A percentile compares a stretch with the other conserved stretches of the same genome.
Evolutionary conservation across 2,113 vertebrate genomes (phyloP).

Genomic region (Anoplopoma fimbria): DNA sequence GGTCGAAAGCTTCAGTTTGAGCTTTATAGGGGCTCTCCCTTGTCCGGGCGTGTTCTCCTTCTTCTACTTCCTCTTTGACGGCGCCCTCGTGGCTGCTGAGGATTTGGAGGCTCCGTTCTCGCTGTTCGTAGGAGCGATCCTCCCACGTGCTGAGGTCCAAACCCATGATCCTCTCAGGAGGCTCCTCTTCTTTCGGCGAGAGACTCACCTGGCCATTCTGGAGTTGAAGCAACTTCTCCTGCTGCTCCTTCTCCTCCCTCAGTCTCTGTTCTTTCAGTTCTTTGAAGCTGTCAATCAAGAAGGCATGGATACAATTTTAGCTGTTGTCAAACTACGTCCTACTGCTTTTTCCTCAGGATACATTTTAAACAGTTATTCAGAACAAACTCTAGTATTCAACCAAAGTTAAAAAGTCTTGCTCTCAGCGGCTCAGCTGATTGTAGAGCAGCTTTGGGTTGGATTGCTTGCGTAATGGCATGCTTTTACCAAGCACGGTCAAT

Average conservation of each 20-base stretch:
- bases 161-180: conserved; percentile 80
- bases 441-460: conserved; percentile 67
- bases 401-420: conserved; percentile 14
- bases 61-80: conserved; percentile 45
- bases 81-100: conserved; percentile 72
- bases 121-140: conserved; percentile 84
- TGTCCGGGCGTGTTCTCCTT: background rate
- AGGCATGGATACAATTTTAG: background rate
- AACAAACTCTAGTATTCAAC: conserved; percentile 7
- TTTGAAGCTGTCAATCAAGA: conserved; percentile 83
- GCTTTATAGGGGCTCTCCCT: conserved; percentile 10
- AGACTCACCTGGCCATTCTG: conserved; percentile 81
- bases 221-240: conserved; percentile 71
- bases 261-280: conserved; percentile 84
- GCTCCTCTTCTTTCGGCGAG: conserved; percentile 67
- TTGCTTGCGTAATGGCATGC: conserved; percentile 54
- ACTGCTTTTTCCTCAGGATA: background rate
- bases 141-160: conserved; percentile 90
- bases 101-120: conserved; percentile 80
- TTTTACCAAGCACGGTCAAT: conserved; percentile 39
- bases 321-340: background rate
- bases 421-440: conserved; percentile 66
- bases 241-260: conserved; percentile 69
- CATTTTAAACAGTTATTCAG: background rate
- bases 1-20: conserved; percentile 7